Evolutionary conservation across 2,888 invertebrate genomes (phyloP).

Genomic region (Glaucopsyche alexis): DNA sequence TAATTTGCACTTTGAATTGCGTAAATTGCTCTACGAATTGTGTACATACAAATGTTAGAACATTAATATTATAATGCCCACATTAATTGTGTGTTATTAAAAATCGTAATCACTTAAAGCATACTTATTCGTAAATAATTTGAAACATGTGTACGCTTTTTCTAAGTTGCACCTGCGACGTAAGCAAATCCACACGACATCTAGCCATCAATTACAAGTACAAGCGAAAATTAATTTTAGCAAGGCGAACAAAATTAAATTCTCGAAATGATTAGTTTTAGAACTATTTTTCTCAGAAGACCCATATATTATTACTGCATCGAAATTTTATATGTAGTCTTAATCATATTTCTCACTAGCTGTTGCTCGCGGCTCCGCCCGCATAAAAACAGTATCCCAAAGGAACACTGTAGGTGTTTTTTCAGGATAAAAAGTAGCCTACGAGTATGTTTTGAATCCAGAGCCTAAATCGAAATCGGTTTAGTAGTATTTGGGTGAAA

Average conservation of each 20-base stretch:
- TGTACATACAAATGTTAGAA: not conserved
- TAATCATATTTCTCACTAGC: not conserved
- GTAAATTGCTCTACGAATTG: not conserved
- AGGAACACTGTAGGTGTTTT: too few species aligned
- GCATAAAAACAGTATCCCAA: too few species aligned
- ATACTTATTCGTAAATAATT: not conserved
- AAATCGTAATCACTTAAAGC: constrained; percentile 8
- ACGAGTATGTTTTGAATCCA: too few species aligned
- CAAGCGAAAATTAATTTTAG: constrained; percentile 43
- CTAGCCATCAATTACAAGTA: constrained; percentile 41
- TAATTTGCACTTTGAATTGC: too few species aligned
- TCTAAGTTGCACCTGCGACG: constrained; percentile 37
- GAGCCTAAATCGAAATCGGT: too few species aligned
- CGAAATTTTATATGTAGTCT: not conserved
- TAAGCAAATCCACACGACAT: constrained; percentile 42
- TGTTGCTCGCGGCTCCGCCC: too few species aligned
- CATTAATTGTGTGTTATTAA: constrained; percentile 2
- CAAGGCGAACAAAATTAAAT: constrained; percentile 31
- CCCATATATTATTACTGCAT: not conserved
- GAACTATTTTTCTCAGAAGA: constrained; percentile 23
- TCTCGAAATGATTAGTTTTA: constrained; percentile 25
- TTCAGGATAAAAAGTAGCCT: too few species aligned
- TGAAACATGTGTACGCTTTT: constrained; percentile 24
- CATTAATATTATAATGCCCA: not conserved
- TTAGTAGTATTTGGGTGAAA: too few species aligned